Evolutionary conservation across 2,113 vertebrate species (phyloP), one percentile per base, ranked within the genome.

Genomic region (Greenwoodochromis staneri): DNA sequence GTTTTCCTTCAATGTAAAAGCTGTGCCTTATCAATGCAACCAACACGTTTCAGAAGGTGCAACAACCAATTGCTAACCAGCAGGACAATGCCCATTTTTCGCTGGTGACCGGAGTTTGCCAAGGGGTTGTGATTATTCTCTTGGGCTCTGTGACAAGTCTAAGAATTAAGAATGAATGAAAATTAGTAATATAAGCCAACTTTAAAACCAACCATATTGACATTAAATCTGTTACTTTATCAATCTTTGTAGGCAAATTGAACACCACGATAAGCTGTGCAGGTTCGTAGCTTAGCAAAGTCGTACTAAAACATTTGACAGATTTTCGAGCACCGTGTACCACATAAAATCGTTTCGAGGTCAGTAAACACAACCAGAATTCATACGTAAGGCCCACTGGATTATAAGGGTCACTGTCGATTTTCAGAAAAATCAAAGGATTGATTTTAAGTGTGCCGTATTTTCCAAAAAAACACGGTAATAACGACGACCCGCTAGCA

Each of bases 311-410:
- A 55, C 21, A 27, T 55, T 27, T 29, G 55, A 57, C 55, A 9
- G 24, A 57, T 57, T 29, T 57, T 29, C 2, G 0, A 57, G 24
- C 4, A 1, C 55, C 24, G 0, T 57, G 24, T n/a, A 17, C 11
- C 11, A 45, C 45, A 16, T 16, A 45, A 45, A 47, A 47, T 47
- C 1, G 14, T 47, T 47, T 47, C 2, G 7, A 47, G 45, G 45
- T 16, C 45, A 47, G 14, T 47, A 47, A 47, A 47, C 45, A 16
- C 45, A 16, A 47, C 14, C 45, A 47, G 45, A 4, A 8, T 47
- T 47, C 45, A 47, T 47, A 47, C 14, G 6, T 45, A 45, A 45
- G 42, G 2, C 6, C 0, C 13, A 0, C 6, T 0, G 13, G 42
- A 7, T 7, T 45, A 45, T 45, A 47, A 47, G 42, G 6, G 6